Evolutionary conservation across 2,888 invertebrate genomes (phyloP).

Genomic region (Volucella bombylans): DNA sequence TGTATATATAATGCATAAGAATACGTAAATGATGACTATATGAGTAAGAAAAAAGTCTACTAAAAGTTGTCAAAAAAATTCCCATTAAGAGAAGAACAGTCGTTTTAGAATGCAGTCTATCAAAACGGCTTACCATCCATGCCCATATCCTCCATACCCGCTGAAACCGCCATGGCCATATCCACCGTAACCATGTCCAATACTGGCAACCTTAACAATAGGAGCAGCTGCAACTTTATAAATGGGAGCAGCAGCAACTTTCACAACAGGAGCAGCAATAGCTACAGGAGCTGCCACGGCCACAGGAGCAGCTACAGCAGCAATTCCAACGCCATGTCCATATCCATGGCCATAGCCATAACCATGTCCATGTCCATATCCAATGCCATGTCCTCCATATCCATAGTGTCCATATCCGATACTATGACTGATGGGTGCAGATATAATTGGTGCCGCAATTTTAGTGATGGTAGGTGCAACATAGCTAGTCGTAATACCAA

Average conservation of each 20-base stretch:
- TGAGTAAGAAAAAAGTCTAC: conserved; percentile 68
- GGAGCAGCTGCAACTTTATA: conserved; percentile 55
- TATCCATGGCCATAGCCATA: conserved; percentile 39
- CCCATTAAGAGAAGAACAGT: conserved; percentile 82
- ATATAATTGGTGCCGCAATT: conserved; percentile 55
- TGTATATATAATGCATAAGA: conserved; percentile 37
- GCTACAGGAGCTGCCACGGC: conserved; percentile 76
- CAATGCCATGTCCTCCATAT: conserved; percentile 35
- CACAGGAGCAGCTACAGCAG: conserved; percentile 76
- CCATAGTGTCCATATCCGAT: conserved; percentile 74
- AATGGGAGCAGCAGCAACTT: conserved; percentile 70
- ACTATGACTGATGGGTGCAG: conserved; percentile 75
- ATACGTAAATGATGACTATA: conserved; percentile 44
- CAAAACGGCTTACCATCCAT: conserved; percentile 77
- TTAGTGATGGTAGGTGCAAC: conserved; percentile 59
- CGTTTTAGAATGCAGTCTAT: conserved; percentile 78
- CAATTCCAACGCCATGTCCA: conserved; percentile 76
- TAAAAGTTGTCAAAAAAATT: conserved; percentile 66
- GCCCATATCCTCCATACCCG: conserved; percentile 80
- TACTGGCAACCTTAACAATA: conserved; percentile 58
- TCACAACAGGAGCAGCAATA: conserved; percentile 74
- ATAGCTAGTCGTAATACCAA: conserved; percentile 76
- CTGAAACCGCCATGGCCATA: conserved; percentile 88
- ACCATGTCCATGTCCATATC: conserved; percentile 51
- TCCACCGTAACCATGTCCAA: conserved; percentile 79